phyloP scores from a whole-genome alignment of 1,140 invertebrate genomes.

The Pogonomyrmex barbatus region DNA sequence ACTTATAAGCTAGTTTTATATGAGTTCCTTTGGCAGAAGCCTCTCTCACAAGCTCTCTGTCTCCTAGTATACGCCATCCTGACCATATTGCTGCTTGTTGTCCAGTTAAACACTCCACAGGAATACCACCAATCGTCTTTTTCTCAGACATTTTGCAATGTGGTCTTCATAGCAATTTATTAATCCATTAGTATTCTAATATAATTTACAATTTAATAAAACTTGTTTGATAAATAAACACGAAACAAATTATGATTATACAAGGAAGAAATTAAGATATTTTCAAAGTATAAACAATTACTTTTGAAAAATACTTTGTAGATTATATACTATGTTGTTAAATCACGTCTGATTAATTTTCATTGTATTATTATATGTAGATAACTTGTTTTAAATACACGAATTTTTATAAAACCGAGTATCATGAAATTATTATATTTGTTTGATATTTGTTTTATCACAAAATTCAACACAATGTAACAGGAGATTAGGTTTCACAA shows the following conservation, averaged over 20 bases:
- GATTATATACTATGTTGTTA: background rate
- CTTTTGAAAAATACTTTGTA: background rate
- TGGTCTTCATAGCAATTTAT: conserved; percentile 3
- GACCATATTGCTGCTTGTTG: conserved; percentile 85
- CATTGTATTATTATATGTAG: background rate
- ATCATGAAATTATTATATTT: conserved; percentile 4
- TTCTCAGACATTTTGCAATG: conserved; percentile 70
- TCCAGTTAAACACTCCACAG: conserved; percentile 79
- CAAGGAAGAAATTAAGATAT: background rate
- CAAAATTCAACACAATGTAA: background rate
- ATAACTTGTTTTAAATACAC: background rate
- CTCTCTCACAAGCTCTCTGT: conserved; percentile 88
- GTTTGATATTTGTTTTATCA: background rate
- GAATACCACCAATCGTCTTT: conserved; percentile 73
- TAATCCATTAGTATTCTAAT: background rate
- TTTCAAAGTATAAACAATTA: background rate
- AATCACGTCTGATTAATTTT: conserved; percentile 2
- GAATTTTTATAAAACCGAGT: background rate
- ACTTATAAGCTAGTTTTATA: conserved; percentile 87
- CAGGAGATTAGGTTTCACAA: background rate
- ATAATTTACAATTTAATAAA: background rate
- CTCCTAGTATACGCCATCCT: conserved; percentile 87
- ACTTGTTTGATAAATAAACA: background rate
- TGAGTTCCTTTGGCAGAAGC: conserved; percentile 89
- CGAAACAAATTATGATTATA: too few species aligned